phyloP scores from a whole-genome alignment of 2,797 vertebrate species.

The Schizopygopsis pylzovi region DNA sequence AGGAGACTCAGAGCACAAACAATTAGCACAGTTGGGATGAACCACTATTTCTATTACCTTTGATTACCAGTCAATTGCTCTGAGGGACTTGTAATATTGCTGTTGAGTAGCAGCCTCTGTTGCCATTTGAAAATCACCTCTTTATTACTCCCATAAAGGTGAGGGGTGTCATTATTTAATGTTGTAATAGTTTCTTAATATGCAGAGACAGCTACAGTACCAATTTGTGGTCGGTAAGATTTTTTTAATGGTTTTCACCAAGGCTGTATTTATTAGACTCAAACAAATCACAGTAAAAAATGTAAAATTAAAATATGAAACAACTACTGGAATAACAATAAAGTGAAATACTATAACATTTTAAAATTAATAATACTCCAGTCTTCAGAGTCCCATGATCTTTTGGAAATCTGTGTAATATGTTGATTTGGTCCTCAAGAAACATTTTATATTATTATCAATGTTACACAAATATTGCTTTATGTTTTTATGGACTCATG shows the following conservation, averaged over 20 bases:
- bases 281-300: neutral
- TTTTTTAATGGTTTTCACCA: neutral
- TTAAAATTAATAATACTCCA: neutral
- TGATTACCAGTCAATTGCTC: constrained; percentile 80
- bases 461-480: neutral
- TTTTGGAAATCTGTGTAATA: neutral
- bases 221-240: neutral
- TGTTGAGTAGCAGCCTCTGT: constrained; percentile 67
- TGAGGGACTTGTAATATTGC: constrained; percentile 75
- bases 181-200: neutral
- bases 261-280: neutral
- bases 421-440: neutral
- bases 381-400: neutral
- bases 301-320: neutral
- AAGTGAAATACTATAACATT: neutral
- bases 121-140: constrained; percentile 64
- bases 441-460: neutral
- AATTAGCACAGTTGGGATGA: constrained; percentile 77
- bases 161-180: neutral
- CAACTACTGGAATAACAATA: neutral
- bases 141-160: neutral
- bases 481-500: neutral
- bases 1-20: constrained; percentile 73
- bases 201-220: neutral
- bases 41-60: constrained; percentile 70